Base-by-base conservation (phyloP, 2,888 invertebrate genomes). In the Chorisops tibialis region DNA sequence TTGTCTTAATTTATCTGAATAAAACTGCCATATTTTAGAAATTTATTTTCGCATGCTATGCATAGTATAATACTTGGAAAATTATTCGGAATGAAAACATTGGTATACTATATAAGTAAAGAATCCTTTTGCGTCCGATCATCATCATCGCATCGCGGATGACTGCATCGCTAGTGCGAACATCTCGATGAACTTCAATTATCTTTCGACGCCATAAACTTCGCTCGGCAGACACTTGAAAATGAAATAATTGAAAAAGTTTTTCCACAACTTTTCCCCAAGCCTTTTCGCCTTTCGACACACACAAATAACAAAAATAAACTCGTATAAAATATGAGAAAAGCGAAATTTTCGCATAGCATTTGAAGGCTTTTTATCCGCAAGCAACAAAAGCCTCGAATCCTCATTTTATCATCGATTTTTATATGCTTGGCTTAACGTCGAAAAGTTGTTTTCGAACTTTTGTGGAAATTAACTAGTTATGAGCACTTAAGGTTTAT, bases 401-500 rank as follows among this genome's bases (percentile, higher is more conserved):
- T 30, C 9, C 30, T 9, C 45, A 45, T 21, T 56, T 16, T 56
- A 35, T 45, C 39, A 56, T 56, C 56, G 56, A 56, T 56, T 56
- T 56, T n/a, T 56, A 24, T 56, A 56, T 56, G 56, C 56, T 56
- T 45, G 56, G 56, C 18, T 56, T 56, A 45, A 56, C 30, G 56
- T 56, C 56, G 56, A 56, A 56, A 56, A 56, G 56, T 56, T 56
- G 56, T 56, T 56, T 14, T 43, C 18, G 18, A 56, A 54, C 22
- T 9, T 56, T 56, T 43, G 43, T 56, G 18, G 30, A 45, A 56
- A 56, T 56, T 56, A 56, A 56, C 56, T 56, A 56, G 56, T 56
- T 56, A 45, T 56, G 43, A 56, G 56, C 56, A 56, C 56, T 56
- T 56, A 56, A 56, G 56, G 43, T 56, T 56, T 30, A 56, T 56